These are phyloP conservation scores for Propsilocerus akamusi DNA, from an alignment of 1,140 invertebrate species.

Conservation along the genomic window DNA sequence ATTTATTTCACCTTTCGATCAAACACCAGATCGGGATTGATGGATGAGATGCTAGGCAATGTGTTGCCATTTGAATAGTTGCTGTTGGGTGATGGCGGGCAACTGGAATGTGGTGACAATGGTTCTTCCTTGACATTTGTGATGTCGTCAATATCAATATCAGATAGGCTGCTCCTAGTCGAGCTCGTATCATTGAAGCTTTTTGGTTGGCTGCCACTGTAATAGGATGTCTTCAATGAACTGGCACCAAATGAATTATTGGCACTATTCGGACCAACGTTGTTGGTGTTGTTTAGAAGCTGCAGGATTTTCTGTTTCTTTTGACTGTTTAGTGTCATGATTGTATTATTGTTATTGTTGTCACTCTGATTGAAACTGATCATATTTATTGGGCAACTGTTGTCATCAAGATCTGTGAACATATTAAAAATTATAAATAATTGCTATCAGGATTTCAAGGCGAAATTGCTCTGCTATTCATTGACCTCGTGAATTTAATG, in stretches of 20 bases:
- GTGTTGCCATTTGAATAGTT: slow-evolving; percentile 13
- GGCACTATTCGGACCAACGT: neutral
- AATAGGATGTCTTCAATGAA: too few relatives aligned
- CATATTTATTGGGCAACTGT: neutral
- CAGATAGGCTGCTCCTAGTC: slow-evolving; percentile 5
- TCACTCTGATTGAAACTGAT: neutral
- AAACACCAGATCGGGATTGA: slow-evolving; percentile 16
- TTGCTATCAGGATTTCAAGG: too few relatives aligned
- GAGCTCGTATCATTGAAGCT: neutral
- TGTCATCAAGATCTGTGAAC: neutral
- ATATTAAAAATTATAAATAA: too few relatives aligned
- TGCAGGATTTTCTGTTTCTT: neutral
- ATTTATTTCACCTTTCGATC: slow-evolving; percentile 17
- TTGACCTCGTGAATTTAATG: too few relatives aligned
- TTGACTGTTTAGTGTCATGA: neutral
- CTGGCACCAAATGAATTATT: neutral
- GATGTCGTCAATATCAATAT: slow-evolving; percentile 27
- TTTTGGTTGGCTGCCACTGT: neutral
- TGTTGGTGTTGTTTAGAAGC: neutral
- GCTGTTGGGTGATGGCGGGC: slow-evolving; percentile 33
- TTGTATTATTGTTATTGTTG: neutral
- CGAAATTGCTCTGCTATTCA: too few relatives aligned
- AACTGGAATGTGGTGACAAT: slow-evolving; percentile 45
- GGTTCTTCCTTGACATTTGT: slow-evolving; percentile 46
- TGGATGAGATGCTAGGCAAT: slow-evolving; percentile 11